Percentiles rank a stretch among this genome's conserved stretches.
phyloP scores from a whole-genome alignment of 2,888 invertebrate species.

The Linyphia triangularis region DNA sequence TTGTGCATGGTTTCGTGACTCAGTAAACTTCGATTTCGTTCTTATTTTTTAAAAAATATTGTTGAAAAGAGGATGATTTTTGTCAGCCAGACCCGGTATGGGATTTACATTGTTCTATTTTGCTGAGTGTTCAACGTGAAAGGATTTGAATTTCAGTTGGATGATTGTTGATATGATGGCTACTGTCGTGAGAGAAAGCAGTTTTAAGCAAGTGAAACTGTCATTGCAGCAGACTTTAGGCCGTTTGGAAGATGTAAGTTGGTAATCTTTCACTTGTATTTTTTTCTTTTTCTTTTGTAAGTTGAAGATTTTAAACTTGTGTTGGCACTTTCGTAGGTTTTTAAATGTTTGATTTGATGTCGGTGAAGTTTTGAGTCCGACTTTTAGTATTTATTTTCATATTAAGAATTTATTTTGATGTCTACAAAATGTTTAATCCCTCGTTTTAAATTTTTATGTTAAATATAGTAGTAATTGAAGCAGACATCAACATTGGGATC shows the following conservation, averaged over 20 bases:
- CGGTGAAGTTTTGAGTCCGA: no score
- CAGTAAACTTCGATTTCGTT: constrained; percentile 11
- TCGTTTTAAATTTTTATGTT: no score
- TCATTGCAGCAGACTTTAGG: constrained; percentile 36
- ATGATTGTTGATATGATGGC: background rate
- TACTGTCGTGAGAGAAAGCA: background rate
- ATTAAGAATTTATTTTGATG: no score
- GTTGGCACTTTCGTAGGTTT: background rate
- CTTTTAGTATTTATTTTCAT: no score
- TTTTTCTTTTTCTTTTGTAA: background rate
- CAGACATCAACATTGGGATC: no score
- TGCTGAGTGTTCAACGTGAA: background rate
- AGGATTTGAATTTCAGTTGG: background rate
- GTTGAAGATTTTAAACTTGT: background rate
- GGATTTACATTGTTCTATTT: background rate
- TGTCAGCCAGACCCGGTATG: background rate
- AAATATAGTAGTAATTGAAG: no score
- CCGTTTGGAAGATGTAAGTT: constrained; percentile 61
- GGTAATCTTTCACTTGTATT: background rate
- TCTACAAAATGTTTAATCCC: no score
- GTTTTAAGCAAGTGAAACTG: constrained; percentile 35
- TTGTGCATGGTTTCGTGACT: constrained; percentile 22
- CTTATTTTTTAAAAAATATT: background rate
- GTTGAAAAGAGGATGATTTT: background rate
- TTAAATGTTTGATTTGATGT: background rate